phyloP scores from a whole-genome alignment of 2,888 invertebrate genomes.

The Acanthopleura granulata region DNA sequence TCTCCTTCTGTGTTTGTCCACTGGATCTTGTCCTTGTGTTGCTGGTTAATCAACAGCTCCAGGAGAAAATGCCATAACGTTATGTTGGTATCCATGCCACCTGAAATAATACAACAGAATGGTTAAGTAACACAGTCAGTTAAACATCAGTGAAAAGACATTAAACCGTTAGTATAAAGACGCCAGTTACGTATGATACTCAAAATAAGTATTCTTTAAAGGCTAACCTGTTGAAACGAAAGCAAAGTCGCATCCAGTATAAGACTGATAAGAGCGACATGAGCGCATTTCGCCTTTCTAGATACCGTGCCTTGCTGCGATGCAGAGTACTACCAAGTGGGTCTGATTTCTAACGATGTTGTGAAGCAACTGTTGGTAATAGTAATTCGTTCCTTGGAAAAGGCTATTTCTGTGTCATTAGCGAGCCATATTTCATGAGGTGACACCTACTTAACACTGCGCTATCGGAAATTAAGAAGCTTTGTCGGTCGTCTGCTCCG shows the following conservation, averaged over 20 bases:
- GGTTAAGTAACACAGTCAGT: neutral
- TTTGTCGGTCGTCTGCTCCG: too few relatives aligned
- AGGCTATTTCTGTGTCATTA: neutral
- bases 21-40: constrained; percentile 73
- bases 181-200: too few relatives aligned
- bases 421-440: neutral
- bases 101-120: constrained; percentile 29
- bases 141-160: neutral
- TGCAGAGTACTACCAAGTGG: too few relatives aligned
- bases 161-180: neutral
- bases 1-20: constrained; percentile 77
- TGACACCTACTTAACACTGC: neutral
- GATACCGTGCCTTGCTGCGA: too few relatives aligned
- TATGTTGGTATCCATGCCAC: constrained; percentile 72
- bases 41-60: constrained; percentile 73
- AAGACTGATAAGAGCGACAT: too few relatives aligned
- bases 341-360: too few relatives aligned
- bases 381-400: neutral
- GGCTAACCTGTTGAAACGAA: too few relatives aligned
- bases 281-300: too few relatives aligned
- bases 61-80: constrained; percentile 78
- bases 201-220: too few relatives aligned
- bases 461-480: constrained; percentile 5
- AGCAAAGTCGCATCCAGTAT: too few relatives aligned
- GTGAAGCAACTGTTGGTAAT: too few relatives aligned